A percentile compares a stretch with the other conserved stretches of the same genome.
These are phyloP conservation scores for Forbesichthys papilliferus DNA, from an alignment of 2,113 vertebrate species.

Conservation along the genomic window DNA sequence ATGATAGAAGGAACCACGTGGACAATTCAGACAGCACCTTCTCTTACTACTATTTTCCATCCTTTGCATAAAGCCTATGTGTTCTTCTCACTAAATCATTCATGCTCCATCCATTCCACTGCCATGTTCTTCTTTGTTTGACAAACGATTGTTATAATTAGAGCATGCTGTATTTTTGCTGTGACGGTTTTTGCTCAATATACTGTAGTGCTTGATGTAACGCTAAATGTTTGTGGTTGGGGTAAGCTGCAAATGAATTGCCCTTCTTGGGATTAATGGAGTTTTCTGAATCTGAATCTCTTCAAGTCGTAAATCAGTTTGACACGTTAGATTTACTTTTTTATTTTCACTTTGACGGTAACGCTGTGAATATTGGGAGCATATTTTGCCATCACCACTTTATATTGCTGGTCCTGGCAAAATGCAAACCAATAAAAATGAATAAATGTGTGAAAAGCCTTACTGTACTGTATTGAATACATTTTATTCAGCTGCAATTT, in stretches of 20 bases:
- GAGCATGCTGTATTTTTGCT: slow-evolving; percentile 19
- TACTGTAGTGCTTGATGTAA: background rate
- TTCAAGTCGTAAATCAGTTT: slow-evolving; percentile 27
- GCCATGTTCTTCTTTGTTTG: slow-evolving; percentile 65
- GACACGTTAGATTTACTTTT: slow-evolving; percentile 14
- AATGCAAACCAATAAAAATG: no score
- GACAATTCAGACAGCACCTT: slow-evolving; percentile 13
- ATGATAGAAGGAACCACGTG: background rate
- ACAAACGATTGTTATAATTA: slow-evolving; percentile 23
- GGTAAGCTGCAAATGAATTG: no score
- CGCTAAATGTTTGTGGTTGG: no score
- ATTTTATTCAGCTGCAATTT: no score
- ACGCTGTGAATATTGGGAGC: background rate
- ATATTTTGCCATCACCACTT: no score
- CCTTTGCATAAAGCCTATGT: background rate
- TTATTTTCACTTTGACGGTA: background rate
- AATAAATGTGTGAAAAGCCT: no score
- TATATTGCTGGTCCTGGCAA: no score
- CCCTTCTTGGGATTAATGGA: no score
- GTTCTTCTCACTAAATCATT: slow-evolving; percentile 17
- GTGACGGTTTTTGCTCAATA: slow-evolving; percentile 14
- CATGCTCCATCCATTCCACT: slow-evolving; percentile 61
- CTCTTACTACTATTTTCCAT: slow-evolving; percentile 69
- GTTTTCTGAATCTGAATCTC: background rate
- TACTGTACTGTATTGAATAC: no score